Evolutionary conservation across 2,113 vertebrate genomes (phyloP), one percentile per base, ranked within the genome.

Genomic region (Anarrhichthys ocellatus): DNA sequence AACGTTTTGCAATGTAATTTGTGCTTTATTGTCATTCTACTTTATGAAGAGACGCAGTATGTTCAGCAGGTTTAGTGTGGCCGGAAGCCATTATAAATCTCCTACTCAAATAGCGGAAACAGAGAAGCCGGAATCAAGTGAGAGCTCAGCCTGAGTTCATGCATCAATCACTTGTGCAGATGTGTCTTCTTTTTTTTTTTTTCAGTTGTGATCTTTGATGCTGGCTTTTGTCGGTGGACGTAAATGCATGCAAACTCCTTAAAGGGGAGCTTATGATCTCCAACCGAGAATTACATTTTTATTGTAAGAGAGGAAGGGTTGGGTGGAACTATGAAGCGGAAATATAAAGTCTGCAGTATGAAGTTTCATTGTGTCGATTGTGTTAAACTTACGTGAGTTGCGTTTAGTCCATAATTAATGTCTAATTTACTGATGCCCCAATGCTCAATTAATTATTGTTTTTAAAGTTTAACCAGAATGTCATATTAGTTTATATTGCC

Each of bases 131-230:
- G 56, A 79, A 66, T 78, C 58, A 63, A 62, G 36, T 22, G 80
- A 73, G 63, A 73, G 59, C 70, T 67, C 63, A 6, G 58, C 62
- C 50, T 0, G 6, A 72, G 68, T 80, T 84, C 78, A 79, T 61
- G 59, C 72, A 64, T 84, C 80, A 79, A 73, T 85, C 80, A 38
- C 82, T 88, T 75, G 36, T 46, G 78, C 88, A 88, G 85, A 92
- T 86, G 81, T 52, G 42, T 73, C 73, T 73, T 73, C 73, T 73
- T 61, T 73, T 81, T 73, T 81, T 73, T 54, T 73, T 78, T 50
- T 59, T 70, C 50, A 52, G 61, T 59, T 11, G 1, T 36, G 58
- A 68, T 77, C 70, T 77, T 73, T 70, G 72, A 76, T 68, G 29
- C 38, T 66, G 10, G 34, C 44, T 70, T 68, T 68, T 70, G 34